Percentiles rank a stretch among this genome's conserved stretches.
Conservation (phyloP, 2,888 invertebrate genomes). For the Nephrotoma guestfalica region DNA sequence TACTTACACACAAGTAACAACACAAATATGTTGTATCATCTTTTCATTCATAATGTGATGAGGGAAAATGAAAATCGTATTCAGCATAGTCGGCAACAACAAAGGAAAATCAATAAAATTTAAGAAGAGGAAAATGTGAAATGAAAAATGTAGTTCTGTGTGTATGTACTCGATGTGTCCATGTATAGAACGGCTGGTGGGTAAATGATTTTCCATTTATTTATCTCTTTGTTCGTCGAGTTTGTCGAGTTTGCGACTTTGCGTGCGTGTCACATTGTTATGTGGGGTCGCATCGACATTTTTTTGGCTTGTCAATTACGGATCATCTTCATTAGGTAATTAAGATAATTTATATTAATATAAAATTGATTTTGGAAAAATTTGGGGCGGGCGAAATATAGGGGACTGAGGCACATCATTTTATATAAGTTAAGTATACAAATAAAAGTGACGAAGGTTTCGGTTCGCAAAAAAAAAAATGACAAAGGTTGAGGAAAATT, state of each 20-base stretch:
- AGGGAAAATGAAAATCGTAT: neutral
- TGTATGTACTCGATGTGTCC: neutral
- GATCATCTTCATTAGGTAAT: neutral
- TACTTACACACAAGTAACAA: no score
- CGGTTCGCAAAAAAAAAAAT: neutral
- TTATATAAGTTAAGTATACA: neutral
- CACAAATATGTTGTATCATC: neutral
- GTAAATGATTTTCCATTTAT: neutral
- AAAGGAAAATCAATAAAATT: neutral
- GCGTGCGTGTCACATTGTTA: neutral
- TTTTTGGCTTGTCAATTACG: neutral
- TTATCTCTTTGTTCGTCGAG: neutral
- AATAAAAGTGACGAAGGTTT: neutral
- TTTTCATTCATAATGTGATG: neutral
- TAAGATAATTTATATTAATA: neutral
- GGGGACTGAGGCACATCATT: no score
- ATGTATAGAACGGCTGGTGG: neutral
- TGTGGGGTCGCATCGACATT: neutral
- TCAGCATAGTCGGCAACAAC: neutral
- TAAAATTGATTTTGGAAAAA: neutral
- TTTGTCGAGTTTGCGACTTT: neutral
- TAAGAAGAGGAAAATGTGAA: neutral
- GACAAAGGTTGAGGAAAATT: neutral
- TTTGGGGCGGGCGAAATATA: neutral
- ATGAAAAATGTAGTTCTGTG: neutral